These are phyloP conservation scores for Ophion costatus DNA, from an alignment of 2,888 invertebrate genomes.

Conservation along the genomic window DNA sequence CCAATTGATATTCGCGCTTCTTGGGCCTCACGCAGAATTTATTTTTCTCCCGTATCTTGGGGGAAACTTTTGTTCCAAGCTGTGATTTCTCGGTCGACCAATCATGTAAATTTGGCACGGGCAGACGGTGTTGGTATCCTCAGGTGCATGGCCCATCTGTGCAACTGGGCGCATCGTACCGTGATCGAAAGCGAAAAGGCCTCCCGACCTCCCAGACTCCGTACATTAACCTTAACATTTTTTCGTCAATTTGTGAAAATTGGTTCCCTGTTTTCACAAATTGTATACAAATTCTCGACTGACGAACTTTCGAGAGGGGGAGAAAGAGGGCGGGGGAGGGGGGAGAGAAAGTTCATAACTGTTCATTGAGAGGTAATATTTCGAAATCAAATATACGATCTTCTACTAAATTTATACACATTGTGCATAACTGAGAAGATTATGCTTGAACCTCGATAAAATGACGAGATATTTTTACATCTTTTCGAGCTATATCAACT, in stretches of 20 bases:
- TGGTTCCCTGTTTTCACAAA: not conserved
- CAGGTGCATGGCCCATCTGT: conserved; percentile 69
- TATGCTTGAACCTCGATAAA: not conserved
- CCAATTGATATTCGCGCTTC: not conserved
- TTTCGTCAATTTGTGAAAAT: conserved; percentile 14
- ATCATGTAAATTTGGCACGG: conserved; percentile 66
- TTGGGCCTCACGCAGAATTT: not conserved
- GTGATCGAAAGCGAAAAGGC: conserved; percentile 60
- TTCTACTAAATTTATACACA: not conserved
- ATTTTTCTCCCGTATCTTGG: not conserved
- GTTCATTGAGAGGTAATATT: not conserved
- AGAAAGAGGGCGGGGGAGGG: not conserved
- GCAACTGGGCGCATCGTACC: conserved; percentile 73
- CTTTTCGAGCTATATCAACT: not conserved
- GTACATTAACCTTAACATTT: conserved; percentile 5
- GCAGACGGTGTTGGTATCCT: conserved; percentile 22
- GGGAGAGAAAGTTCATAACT: not conserved
- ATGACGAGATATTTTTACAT: not conserved
- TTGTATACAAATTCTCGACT: not conserved
- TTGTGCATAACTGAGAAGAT: not conserved
- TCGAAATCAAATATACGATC: not conserved
- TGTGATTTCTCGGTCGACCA: conserved; percentile 24
- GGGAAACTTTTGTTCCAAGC: not conserved
- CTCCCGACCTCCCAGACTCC: conserved; percentile 18
- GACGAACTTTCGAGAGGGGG: not conserved